These are phyloP conservation scores for Troilus luridus DNA, from an alignment of 2,888 invertebrate genomes.

Conservation along the genomic window DNA sequence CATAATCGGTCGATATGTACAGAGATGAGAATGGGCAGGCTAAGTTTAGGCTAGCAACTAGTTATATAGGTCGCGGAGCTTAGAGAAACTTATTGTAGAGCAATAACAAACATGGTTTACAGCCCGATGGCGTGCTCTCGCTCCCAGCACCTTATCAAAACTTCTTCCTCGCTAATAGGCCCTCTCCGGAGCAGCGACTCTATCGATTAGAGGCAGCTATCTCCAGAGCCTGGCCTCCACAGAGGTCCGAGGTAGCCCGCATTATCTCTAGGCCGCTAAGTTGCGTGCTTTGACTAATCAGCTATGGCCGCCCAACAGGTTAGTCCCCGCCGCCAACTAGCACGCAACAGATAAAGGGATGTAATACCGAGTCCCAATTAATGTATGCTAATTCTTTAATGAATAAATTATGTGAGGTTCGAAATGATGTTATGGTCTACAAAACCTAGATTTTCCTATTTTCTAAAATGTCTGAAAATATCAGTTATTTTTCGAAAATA, in stretches of 20 bases:
- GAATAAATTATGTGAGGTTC: neutral
- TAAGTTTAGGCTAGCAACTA: neutral
- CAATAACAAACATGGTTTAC: conserved; percentile 13
- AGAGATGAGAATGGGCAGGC: neutral
- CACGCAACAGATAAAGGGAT: neutral
- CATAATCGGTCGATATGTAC: neutral
- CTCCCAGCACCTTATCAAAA: conserved; percentile 42
- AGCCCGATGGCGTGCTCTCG: neutral
- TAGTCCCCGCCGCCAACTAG: neutral
- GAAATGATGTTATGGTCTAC: neutral
- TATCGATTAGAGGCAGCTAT: neutral
- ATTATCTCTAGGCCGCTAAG: neutral
- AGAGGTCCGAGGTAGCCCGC: neutral
- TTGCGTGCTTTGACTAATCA: conserved; percentile 10
- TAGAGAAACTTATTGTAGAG: neutral
- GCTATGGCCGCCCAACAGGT: neutral
- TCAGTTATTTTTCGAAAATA: no score
- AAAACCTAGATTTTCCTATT: neutral
- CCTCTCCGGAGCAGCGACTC: neutral
- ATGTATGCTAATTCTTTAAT: neutral
- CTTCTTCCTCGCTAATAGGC: conserved; percentile 5
- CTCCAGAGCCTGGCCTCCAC: neutral
- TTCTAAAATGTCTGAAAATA: neutral
- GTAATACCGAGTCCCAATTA: neutral
- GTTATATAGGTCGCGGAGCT: neutral